phyloP scores from a whole-genome alignment of 2,113 vertebrate genomes.

The Merops nubicus region DNA sequence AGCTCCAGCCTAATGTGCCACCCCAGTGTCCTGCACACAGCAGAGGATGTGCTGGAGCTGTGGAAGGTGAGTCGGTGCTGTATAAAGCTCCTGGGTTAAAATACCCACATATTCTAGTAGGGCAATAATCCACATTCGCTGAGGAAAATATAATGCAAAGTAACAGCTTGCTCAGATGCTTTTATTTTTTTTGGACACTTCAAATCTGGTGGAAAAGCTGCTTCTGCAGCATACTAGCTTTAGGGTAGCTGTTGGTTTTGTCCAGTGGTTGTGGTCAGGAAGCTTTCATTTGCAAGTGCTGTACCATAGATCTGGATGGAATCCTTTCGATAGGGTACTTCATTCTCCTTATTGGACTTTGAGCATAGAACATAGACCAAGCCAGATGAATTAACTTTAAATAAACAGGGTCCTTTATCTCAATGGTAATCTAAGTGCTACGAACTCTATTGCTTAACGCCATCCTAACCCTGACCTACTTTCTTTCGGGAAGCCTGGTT shows the following conservation, averaged over 20 bases:
- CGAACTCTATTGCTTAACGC: background rate
- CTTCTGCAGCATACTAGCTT: background rate
- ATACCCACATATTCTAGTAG: accelerated
- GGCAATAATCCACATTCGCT: background rate
- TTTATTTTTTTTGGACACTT: background rate
- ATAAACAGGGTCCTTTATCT: background rate
- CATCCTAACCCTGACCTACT: background rate
- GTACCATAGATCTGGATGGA: background rate
- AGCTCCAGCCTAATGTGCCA: background rate
- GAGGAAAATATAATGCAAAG: background rate
- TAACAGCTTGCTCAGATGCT: background rate
- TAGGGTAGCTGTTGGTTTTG: background rate
- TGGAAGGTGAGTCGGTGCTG: accelerated
- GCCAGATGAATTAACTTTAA: background rate
- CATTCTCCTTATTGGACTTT: background rate
- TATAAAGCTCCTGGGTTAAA: background rate
- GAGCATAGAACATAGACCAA: background rate
- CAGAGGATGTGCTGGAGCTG: background rate
- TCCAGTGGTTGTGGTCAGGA: background rate
- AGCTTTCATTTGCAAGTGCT: background rate
- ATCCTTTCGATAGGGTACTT: background rate
- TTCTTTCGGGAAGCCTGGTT: background rate
- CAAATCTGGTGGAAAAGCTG: background rate
- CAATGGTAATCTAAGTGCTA: background rate
- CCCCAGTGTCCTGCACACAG: accelerated